Percentiles rank a stretch among this genome's conserved stretches.
These are phyloP conservation scores for Dynastes tityus DNA, from an alignment of 2,888 invertebrate species.

Conservation along the genomic window DNA sequence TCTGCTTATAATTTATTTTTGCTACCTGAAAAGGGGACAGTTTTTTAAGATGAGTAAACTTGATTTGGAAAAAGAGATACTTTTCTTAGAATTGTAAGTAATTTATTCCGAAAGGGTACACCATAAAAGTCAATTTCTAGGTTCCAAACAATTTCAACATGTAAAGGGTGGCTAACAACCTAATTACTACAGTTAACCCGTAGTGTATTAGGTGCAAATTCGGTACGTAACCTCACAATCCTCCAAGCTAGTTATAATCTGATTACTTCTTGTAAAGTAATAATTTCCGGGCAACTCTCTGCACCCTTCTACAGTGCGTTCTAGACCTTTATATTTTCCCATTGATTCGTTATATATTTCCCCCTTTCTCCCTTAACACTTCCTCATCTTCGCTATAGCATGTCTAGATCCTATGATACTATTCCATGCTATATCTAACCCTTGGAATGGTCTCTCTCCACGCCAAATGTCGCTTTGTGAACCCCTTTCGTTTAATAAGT, in stretches of 20 bases:
- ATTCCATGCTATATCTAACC: background rate
- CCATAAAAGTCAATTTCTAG: slow-evolving; percentile 48
- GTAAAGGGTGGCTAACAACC: slow-evolving; percentile 55
- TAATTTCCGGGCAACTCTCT: slow-evolving; percentile 66
- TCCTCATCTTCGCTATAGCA: background rate
- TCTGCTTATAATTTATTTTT: slow-evolving; percentile 34
- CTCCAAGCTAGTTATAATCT: slow-evolving; percentile 66
- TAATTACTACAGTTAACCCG: slow-evolving; percentile 58
- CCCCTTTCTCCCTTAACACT: slow-evolving; percentile 20
- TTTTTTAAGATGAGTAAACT: background rate
- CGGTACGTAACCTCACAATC: slow-evolving; percentile 56
- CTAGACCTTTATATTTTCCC: slow-evolving; percentile 56
- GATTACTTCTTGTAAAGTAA: slow-evolving; percentile 67
- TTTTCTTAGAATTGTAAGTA: too few species aligned
- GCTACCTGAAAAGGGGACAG: background rate
- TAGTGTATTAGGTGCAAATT: slow-evolving; percentile 58
- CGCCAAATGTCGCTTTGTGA: slow-evolving; percentile 43
- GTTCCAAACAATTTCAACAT: slow-evolving; percentile 54
- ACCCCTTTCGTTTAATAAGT: slow-evolving; percentile 31
- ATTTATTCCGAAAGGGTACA: slow-evolving; percentile 1
- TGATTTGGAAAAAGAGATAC: background rate
- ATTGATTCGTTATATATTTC: slow-evolving; percentile 53
- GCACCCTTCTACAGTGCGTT: slow-evolving; percentile 59
- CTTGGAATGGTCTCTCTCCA: slow-evolving; percentile 37
- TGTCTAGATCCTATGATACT: background rate